Base-by-base conservation (phyloP, 2,113 vertebrate genomes). In the Ophiodon elongatus region DNA sequence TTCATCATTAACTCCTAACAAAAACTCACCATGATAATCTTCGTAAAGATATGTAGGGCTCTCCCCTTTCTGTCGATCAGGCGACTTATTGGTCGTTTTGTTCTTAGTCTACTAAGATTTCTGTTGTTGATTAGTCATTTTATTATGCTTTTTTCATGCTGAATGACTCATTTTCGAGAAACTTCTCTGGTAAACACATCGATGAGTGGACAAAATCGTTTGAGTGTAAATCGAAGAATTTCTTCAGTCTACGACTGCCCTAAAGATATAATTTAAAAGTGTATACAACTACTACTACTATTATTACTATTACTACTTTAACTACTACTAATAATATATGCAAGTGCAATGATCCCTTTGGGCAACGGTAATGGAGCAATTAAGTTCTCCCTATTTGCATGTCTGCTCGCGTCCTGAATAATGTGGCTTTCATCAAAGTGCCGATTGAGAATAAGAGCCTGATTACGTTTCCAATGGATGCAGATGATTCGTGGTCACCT, bases 341-440 rank as follows among this genome's bases (percentile, higher is more conserved):
- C 60, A 45, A 35, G 50, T 86, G 41, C 31, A 76, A 9, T 79
- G 75, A 82, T 80, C 69, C 54, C 81, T 39, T 68, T 80, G 75
- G 68, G 84, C 39, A 67, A 70, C 66, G 29, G 33, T 85, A 80
- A 74, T 79, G 41, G 29, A 68, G 35, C 71, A 37, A 76, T 85
- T 74, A 73, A 73, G 43, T 79, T 79, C 27, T 45, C 35, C 83
- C 33, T 33, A 56, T 73, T 74, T 75, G 33, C 80, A 67, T 37
- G 69, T 80, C 77, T 50, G 39, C 74, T 68, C 9, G 19, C 80
- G 56, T 82, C 65, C 77, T 82, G 73, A 87, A 87, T 85, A 80
- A 87, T 76, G 39, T 72, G 52, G 54, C 62, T 79, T 71, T 73
- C 73, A 80, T 84, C 62, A 83, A 75, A 79, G 67, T 83, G 79